Evolutionary conservation across 2,113 vertebrate genomes (phyloP).

Genomic region (Pseudolaguvia tuberculata): DNA sequence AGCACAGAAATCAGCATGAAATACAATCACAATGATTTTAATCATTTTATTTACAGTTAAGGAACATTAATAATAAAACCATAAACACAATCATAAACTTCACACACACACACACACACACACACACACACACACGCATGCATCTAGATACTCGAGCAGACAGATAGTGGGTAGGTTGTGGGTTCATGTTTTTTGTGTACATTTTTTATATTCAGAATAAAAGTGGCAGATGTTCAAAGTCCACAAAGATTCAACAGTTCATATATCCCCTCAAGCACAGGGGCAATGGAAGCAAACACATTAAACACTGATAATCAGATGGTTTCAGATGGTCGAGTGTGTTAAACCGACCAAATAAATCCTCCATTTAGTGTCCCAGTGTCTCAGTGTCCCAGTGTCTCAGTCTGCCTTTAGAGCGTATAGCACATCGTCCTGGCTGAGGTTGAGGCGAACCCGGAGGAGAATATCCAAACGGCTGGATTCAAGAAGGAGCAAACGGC

Average conservation of each 20-base stretch:
- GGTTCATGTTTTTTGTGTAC: slow-evolving; percentile 16
- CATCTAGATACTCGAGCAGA: too few species aligned
- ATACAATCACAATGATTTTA: background rate
- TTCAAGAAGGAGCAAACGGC: slow-evolving; percentile 80
- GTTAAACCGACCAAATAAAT: background rate
- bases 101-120: background rate
- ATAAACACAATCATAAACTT: background rate
- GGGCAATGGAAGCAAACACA: too few species aligned
- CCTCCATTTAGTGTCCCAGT: background rate
- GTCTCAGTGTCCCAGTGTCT: slow-evolving; percentile 3
- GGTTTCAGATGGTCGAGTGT: background rate
- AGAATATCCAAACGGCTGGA: slow-evolving; percentile 77
- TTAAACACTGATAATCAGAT: too few species aligned
- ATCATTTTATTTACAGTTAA: slow-evolving; percentile 28
- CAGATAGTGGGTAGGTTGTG: background rate
- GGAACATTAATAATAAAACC: background rate
- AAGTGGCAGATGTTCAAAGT: too few species aligned
- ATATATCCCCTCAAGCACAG: too few species aligned
- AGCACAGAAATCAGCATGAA: background rate
- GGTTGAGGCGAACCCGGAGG: slow-evolving; percentile 80
- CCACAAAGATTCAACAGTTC: too few species aligned
- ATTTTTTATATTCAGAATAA: too few species aligned
- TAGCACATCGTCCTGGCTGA: slow-evolving; percentile 85
- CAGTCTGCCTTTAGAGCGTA: slow-evolving; percentile 81
- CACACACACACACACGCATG: background rate